Evolutionary conservation across 2,888 invertebrate genomes (phyloP).

Genomic region (Ennomos fuscantarius): DNA sequence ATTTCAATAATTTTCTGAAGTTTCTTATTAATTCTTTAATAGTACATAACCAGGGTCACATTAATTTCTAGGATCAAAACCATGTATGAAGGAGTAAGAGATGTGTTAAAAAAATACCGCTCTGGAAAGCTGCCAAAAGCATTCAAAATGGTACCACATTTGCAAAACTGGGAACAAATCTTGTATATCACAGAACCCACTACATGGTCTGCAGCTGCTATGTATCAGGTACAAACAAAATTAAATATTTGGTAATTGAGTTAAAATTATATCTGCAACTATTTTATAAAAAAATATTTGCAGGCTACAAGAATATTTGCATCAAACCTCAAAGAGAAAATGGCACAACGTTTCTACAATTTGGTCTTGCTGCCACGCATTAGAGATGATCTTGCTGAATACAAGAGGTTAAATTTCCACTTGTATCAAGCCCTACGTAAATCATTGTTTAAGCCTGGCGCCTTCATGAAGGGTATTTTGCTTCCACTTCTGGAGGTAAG

Average conservation of each 20-base stretch:
- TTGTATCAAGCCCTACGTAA: conserved; percentile 97
- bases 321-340: conserved; percentile 97
- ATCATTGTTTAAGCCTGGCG: conserved; percentile 97
- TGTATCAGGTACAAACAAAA: conserved; percentile 89
- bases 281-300: conserved; percentile 21
- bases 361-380: conserved; percentile 96
- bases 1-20: too few relatives aligned
- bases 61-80: conserved; percentile 88
- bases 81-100: conserved; percentile 96
- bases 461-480: conserved; percentile 97
- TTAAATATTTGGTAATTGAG: too few relatives aligned
- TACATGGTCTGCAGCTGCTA: conserved; percentile 98
- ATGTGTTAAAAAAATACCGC: conserved; percentile 94
- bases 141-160: conserved; percentile 97
- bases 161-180: conserved; percentile 97
- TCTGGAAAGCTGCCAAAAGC: conserved; percentile 99
- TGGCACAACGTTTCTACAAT: conserved; percentile 98
- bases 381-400: conserved; percentile 97
- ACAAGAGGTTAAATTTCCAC: conserved; percentile 97
- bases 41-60: too few relatives aligned
- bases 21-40: too few relatives aligned
- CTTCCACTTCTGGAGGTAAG: conserved; percentile 88
- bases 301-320: conserved; percentile 97
- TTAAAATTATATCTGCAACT: too few relatives aligned
- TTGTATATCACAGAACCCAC: conserved; percentile 95